These are phyloP conservation scores for Thereva unica DNA, from an alignment of 2,888 invertebrate genomes.

Conservation along the genomic window DNA sequence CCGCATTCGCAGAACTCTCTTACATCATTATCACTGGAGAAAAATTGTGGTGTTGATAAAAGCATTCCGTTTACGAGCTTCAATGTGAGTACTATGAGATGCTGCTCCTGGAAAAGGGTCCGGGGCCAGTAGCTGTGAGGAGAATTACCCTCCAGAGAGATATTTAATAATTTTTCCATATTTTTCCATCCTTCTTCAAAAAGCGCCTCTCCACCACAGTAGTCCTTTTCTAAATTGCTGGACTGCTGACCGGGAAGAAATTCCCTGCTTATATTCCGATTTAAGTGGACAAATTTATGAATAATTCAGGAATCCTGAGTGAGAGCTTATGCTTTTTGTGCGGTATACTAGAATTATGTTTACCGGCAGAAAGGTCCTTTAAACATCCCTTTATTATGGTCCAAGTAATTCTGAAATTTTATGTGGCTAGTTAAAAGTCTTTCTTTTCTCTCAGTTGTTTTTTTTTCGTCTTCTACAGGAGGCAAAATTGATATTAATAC, in stretches of 20 bases:
- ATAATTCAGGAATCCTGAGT: conserved; percentile 16
- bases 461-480: too few relatives aligned
- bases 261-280: conserved; percentile 20
- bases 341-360: conserved; percentile 2
- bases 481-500: too few relatives aligned
- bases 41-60: neutral
- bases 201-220: neutral
- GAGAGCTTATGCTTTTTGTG: conserved; percentile 2
- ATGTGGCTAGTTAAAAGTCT: conserved; percentile 1
- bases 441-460: too few relatives aligned
- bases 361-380: neutral
- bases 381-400: conserved; percentile 4
- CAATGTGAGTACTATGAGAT: neutral
- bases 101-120: neutral
- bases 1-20: too few relatives aligned
- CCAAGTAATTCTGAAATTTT: conserved; percentile 17
- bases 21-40: too few relatives aligned
- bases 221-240: neutral
- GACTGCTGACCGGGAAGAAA: conserved; percentile 13
- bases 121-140: conserved; percentile 6
- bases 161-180: conserved; percentile 21
- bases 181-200: conserved; percentile 16
- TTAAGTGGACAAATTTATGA: conserved; percentile 25
- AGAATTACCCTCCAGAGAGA: conserved; percentile 7
- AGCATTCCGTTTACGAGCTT: neutral